phyloP scores from a whole-genome alignment of 37 sponge, comb jelly and placozoan species.

The Geodia barretti region DNA sequence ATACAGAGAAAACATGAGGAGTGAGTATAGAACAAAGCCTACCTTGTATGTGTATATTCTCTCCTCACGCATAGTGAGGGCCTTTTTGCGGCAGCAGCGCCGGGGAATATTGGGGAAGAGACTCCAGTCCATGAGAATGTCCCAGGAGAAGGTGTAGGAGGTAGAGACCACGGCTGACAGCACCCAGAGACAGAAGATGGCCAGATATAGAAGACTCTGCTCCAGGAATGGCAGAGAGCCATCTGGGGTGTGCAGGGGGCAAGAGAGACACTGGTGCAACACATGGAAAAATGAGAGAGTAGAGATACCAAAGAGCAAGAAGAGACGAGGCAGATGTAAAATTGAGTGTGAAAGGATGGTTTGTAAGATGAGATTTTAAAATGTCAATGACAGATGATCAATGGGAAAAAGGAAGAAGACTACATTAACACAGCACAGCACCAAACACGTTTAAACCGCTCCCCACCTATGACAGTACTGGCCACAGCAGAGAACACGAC shows the following conservation, averaged over 20 bases:
- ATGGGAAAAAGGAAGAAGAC: background rate
- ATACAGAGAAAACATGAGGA: no score
- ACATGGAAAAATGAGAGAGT: no score
- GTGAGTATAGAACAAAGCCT: background rate
- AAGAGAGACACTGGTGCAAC: no score
- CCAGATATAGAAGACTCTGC: conserved; percentile 24
- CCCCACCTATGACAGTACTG: conserved; percentile 10
- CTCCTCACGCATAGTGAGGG: conserved; percentile 49
- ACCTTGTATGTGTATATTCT: conserved; percentile 79
- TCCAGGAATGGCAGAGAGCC: background rate
- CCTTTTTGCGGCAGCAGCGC: conserved; percentile 14
- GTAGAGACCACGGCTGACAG: conserved; percentile 66
- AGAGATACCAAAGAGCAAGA: no score
- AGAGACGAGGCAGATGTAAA: no score
- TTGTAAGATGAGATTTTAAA: no score
- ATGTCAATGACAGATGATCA: no score
- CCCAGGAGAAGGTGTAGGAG: conserved; percentile 91
- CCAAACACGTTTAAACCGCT: background rate
- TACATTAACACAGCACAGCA: background rate
- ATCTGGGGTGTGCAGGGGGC: no score
- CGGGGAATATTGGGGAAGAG: conserved; percentile 52
- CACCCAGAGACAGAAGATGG: conserved; percentile 63
- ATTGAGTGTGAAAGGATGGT: no score
- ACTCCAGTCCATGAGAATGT: conserved; percentile 95
- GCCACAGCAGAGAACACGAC: conserved; percentile 77